Conservation (phyloP, 2,797 vertebrate genomes). For the Notamacropus eugenii region DNA sequence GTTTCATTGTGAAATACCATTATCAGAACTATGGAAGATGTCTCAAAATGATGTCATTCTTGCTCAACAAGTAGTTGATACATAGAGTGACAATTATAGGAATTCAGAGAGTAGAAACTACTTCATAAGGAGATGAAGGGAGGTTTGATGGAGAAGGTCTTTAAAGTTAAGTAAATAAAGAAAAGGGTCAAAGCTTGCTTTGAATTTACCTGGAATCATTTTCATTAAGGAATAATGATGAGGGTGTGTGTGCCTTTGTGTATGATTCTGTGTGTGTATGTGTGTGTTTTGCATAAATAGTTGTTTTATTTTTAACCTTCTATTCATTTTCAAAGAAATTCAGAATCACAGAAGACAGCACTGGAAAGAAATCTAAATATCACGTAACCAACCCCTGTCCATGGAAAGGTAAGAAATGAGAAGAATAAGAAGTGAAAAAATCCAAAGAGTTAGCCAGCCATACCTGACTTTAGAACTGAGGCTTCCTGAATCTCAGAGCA, state of each 20-base stretch:
- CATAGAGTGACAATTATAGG: background rate
- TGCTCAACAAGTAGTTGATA: background rate
- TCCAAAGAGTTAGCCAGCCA: background rate
- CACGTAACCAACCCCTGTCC: background rate
- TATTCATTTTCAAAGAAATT: background rate
- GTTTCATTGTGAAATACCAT: background rate
- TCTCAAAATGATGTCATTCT: background rate
- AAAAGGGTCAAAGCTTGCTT: background rate
- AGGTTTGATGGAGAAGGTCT: background rate
- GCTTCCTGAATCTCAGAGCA: background rate
- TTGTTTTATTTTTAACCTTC: background rate
- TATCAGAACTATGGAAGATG: background rate
- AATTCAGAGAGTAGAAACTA: background rate
- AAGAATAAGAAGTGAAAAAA: background rate
- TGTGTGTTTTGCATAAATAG: background rate
- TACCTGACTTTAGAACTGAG: no score
- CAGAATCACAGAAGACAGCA: background rate
- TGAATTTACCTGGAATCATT: background rate
- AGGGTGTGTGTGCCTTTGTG: background rate
- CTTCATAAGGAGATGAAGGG: background rate
- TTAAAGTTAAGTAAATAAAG: background rate
- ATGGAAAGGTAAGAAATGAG: background rate
- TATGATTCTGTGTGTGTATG: no score
- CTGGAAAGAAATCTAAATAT: background rate
- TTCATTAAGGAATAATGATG: background rate